Percentiles rank a stretch among this genome's conserved stretches.
Conservation (phyloP, 2,797 vertebrate species). For the Hipposideros larvatus region DNA sequence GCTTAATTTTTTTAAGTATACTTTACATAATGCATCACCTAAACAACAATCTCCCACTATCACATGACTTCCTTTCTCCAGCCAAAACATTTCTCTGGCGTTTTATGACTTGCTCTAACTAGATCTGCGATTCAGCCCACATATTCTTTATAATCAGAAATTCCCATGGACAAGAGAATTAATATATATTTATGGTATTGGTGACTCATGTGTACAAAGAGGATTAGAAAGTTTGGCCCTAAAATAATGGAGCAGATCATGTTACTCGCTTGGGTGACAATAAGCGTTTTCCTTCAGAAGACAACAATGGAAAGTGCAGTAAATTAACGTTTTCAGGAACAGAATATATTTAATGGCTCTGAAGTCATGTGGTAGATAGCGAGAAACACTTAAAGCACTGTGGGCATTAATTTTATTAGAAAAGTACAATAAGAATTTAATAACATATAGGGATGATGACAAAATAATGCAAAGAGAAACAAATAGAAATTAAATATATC, state of each 20-base stretch:
- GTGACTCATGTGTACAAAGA: not conserved
- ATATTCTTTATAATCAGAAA: not conserved
- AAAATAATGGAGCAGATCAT: slow-evolving; percentile 72
- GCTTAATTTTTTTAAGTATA: not conserved
- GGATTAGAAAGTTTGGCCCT: slow-evolving; percentile 64
- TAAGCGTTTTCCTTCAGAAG: slow-evolving; percentile 55
- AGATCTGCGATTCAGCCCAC: not conserved
- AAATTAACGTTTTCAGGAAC: slow-evolving; percentile 59
- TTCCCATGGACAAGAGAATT: not conserved
- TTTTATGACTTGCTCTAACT: not conserved
- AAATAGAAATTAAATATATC: not conserved
- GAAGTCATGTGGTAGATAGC: slow-evolving; percentile 44
- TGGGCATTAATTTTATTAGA: not conserved
- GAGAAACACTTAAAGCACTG: slow-evolving; percentile 40
- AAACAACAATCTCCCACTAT: not conserved
- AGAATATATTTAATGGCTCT: slow-evolving; percentile 67
- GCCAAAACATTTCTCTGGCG: not conserved
- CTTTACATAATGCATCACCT: not conserved
- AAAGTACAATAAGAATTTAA: not conserved
- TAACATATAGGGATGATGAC: not conserved
- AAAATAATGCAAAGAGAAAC: not conserved
- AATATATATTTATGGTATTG: slow-evolving; percentile 59
- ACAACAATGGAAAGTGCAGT: slow-evolving; percentile 19
- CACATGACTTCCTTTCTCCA: not conserved
- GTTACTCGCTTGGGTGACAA: slow-evolving; percentile 52